These are phyloP conservation scores for Macrosteles quadrilineatus DNA, from an alignment of 1,140 invertebrate genomes.

Conservation along the genomic window DNA sequence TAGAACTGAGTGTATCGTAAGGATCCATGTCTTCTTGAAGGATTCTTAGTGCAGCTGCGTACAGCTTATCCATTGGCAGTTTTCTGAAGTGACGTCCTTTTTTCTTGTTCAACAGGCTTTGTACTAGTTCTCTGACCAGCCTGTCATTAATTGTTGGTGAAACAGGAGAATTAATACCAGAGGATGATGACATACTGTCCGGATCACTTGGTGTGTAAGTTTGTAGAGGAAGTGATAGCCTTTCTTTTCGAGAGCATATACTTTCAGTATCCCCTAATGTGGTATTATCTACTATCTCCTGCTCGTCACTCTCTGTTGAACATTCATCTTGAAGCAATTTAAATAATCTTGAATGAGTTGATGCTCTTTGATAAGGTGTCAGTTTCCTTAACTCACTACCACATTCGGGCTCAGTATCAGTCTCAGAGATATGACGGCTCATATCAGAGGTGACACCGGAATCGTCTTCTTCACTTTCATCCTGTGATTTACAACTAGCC, in stretches of 20 bases:
- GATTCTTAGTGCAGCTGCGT: conserved; percentile 57
- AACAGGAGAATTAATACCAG: conserved; percentile 55
- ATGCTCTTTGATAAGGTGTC: conserved; percentile 64
- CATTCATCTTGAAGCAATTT: conserved; percentile 64
- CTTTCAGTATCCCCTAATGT: conserved; percentile 16
- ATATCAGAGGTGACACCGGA: conserved; percentile 71
- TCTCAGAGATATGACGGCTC: conserved; percentile 67
- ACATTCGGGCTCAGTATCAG: conserved; percentile 64
- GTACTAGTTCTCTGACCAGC: conserved; percentile 58
- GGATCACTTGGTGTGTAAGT: conserved; percentile 35
- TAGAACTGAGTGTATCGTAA: conserved; percentile 47
- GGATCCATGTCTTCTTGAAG: conserved; percentile 54
- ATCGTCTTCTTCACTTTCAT: conserved; percentile 66
- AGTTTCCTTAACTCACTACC: conserved; percentile 56
- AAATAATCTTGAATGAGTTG: conserved; percentile 71
- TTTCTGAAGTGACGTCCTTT: conserved; percentile 56
- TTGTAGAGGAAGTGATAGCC: conserved; percentile 48
- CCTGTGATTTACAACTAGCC: conserved; percentile 47
- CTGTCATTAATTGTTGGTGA: conserved; percentile 57
- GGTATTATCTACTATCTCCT: conserved; percentile 34
- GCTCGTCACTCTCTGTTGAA: conserved; percentile 46
- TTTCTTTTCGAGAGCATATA: conserved; percentile 46
- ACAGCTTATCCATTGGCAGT: conserved; percentile 57
- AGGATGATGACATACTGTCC: conserved; percentile 47
- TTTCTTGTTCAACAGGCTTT: conserved; percentile 56